Evolutionary conservation across 1,140 invertebrate genomes (phyloP), one percentile per base, ranked within the genome.

Genomic region (Ceratosolen fusciceps): DNA sequence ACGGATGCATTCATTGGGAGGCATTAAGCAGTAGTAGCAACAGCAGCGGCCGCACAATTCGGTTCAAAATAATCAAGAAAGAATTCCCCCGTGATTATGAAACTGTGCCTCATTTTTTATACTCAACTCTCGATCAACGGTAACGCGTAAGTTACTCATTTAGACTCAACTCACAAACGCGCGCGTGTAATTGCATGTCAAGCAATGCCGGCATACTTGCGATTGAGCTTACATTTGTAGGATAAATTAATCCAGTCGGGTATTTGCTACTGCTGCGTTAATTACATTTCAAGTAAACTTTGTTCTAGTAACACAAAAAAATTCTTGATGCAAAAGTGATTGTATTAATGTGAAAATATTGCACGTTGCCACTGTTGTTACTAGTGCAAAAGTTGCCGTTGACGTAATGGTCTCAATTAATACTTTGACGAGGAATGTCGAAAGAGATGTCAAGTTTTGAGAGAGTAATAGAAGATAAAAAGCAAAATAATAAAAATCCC

Each of bases 31-130:
- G 84, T 86, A 87, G 85, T 84, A 82, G 83, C 85, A 85, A 85
- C 26, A 80, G 65, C 78, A 80, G 78, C 78, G 65, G 78, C 73
- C 78, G 73, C 84, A 86, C 84, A 86, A 84, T 88, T 86, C 82
- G 86, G 82, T 86, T 68, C 5, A 52, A 54, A 73, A 68, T 74
- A 21, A n/a, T 68, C 34, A 47, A 74, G 60, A 68, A 37, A 79
- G 8, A 71, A 83, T 85, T 85, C 77, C 88, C 86, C 87, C 85
- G 86, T 88, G 86, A 89, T 90, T 88, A 87, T 88, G 86, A 90
- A 89, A 89, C 86, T 89, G 88, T 90, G 89, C 88, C 89, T 90
- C 88, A 88, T 87, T 87, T 87, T 89, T 90, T 89, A 87, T 88
- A 88, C 86, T 87, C 85, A 89, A 83, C 83, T 88, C 78, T 80